Conservation (phyloP, 2,888 invertebrate genomes). For the Leucozona laternaria region DNA sequence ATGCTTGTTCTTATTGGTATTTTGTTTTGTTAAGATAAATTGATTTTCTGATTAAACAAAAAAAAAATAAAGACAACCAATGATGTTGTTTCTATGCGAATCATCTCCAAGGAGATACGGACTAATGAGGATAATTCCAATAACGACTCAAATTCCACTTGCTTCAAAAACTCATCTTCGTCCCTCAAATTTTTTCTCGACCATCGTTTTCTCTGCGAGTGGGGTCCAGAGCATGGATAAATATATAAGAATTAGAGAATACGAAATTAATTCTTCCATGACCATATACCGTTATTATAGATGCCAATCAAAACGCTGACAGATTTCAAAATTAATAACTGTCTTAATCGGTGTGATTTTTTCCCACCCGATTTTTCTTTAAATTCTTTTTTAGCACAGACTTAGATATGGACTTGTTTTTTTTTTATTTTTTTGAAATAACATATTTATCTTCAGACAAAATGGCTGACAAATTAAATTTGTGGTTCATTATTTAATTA, state of each 20-base stretch:
- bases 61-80: neutral
- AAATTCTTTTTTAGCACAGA: neutral
- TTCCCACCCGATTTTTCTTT: neutral
- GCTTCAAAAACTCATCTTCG: constrained; percentile 39
- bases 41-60: neutral
- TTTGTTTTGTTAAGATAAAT: neutral
- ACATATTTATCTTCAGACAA: neutral
- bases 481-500: constrained; percentile 1
- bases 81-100: constrained; percentile 28
- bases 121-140: constrained; percentile 69
- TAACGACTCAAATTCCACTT: constrained; percentile 58
- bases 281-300: constrained; percentile 47
- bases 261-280: neutral
- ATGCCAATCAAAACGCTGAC: constrained; percentile 62
- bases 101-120: constrained; percentile 45
- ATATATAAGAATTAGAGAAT: neutral
- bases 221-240: neutral
- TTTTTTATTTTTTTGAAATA: neutral
- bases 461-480: neutral
- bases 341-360: neutral
- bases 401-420: neutral
- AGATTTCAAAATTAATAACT: constrained; percentile 26
- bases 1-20: too few relatives aligned
- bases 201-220: too few relatives aligned
- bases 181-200: neutral